A percentile compares a stretch with the other conserved stretches of the same genome.
These are phyloP conservation scores for Cactoblastis cactorum DNA, from an alignment of 2,888 invertebrate genomes.

Conservation along the genomic window DNA sequence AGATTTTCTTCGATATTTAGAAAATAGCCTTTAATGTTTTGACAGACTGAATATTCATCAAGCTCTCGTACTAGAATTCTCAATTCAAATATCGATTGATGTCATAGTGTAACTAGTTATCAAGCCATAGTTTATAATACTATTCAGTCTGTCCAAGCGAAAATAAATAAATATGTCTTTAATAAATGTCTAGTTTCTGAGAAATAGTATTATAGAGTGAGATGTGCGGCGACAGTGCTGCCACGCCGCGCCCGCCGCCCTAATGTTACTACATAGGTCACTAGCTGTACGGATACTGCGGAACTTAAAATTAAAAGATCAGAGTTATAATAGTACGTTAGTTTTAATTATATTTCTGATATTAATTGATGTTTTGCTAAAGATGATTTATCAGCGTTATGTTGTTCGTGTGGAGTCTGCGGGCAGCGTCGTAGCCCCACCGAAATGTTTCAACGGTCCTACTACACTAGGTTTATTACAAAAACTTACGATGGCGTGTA, in stretches of 20 bases:
- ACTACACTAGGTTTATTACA: conserved; percentile 17
- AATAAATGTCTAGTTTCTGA: conserved; percentile 1
- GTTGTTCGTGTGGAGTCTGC: conserved; percentile 38
- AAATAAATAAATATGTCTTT: too few relatives aligned
- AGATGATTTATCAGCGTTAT: conserved; percentile 74
- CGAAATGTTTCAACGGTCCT: conserved; percentile 14
- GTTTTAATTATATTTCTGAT: conserved; percentile 77
- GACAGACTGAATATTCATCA: neutral
- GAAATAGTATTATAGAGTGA: neutral
- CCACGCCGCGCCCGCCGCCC: conserved; percentile 50
- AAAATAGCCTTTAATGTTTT: conserved; percentile 4
- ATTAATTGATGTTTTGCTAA: conserved; percentile 77
- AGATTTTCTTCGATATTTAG: conserved; percentile 4
- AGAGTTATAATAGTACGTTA: conserved; percentile 76
- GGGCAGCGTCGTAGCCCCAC: conserved; percentile 4
- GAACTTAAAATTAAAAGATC: conserved; percentile 55
- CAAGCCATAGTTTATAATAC: neutral
- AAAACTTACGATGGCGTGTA: conserved; percentile 1
- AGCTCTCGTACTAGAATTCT: neutral
- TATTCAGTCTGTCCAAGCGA: conserved; percentile 7
- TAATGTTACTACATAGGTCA: conserved; percentile 56
- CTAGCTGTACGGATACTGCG: conserved; percentile 61
- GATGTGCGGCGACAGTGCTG: conserved; percentile 26
- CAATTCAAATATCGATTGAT: neutral
- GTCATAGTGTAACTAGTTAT: neutral